phyloP scores from a whole-genome alignment of 2,797 vertebrate genomes.

The Megalops cyprinoides region DNA sequence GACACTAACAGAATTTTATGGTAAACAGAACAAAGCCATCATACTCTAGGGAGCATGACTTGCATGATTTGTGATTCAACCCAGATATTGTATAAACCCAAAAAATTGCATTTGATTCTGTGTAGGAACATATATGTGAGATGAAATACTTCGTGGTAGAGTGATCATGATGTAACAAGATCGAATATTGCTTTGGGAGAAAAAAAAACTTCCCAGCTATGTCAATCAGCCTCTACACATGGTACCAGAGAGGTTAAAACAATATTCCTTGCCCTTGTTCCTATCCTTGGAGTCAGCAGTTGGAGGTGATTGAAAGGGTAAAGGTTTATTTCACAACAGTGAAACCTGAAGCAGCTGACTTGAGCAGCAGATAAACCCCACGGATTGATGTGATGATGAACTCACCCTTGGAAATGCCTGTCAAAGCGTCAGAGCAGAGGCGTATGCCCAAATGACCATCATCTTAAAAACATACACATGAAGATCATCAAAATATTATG shows the following conservation, averaged over 20 bases:
- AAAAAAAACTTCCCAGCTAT: not conserved
- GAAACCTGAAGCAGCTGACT: constrained; percentile 26
- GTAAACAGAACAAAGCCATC: no score
- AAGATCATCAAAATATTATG: constrained; percentile 8
- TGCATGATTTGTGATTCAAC: no score
- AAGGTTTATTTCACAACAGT: constrained; percentile 44
- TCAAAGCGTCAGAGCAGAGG: not conserved
- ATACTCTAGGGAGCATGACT: no score
- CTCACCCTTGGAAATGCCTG: not conserved
- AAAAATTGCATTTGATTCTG: no score
- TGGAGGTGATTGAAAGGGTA: constrained; percentile 36
- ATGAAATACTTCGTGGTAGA: no score
- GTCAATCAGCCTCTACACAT: not conserved
- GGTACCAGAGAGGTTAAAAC: not conserved
- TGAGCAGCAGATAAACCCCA: not conserved
- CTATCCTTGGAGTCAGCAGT: constrained; percentile 27
- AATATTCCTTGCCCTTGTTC: constrained; percentile 24
- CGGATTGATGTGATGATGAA: not conserved
- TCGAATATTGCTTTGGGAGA: not conserved
- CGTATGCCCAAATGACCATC: not conserved
- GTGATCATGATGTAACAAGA: not conserved
- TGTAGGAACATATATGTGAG: not conserved
- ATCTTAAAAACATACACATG: constrained; percentile 5
- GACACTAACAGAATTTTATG: no score
- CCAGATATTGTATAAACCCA: no score